These are phyloP conservation scores for Amphiura filiformis DNA, from an alignment of 35 echinoderm and acorn worm genomes.

Conservation along the genomic window DNA sequence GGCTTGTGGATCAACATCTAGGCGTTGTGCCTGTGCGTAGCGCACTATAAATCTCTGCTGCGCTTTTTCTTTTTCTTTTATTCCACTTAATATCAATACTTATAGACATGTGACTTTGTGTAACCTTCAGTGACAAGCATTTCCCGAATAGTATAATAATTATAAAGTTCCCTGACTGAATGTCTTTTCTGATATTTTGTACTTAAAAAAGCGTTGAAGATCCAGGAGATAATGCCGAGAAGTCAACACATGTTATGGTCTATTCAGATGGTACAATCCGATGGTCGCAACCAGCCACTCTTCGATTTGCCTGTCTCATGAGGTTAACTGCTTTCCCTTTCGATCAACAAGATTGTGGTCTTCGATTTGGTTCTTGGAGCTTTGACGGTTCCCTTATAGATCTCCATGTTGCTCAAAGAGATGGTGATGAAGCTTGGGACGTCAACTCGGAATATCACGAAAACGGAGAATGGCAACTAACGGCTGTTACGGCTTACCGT, in stretches of 20 bases:
- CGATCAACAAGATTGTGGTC: neutral
- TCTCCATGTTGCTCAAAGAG: neutral
- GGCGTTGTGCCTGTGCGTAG: too few species aligned
- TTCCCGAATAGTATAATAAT: too few species aligned
- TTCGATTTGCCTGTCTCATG: neutral
- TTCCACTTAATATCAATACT: too few species aligned
- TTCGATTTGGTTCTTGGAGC: neutral
- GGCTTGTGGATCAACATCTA: too few species aligned
- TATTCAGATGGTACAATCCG: neutral
- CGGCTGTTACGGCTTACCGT: neutral
- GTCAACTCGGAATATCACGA: neutral
- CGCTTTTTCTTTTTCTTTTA: too few species aligned
- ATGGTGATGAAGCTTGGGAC: neutral
- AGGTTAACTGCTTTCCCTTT: neutral
- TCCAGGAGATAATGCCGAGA: neutral
- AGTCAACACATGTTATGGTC: neutral
- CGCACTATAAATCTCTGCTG: too few species aligned
- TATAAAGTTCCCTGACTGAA: too few species aligned
- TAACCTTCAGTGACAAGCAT: too few species aligned
- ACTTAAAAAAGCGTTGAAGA: neutral
- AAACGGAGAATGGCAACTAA: neutral
- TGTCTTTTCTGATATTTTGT: too few species aligned
- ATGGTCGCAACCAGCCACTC: neutral
- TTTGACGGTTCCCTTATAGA: neutral
- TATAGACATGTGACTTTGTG: too few species aligned